Percentiles rank a stretch among this genome's conserved stretches.
Evolutionary conservation across 2,888 invertebrate species (phyloP).

Genomic region (Belgica antarctica): DNA sequence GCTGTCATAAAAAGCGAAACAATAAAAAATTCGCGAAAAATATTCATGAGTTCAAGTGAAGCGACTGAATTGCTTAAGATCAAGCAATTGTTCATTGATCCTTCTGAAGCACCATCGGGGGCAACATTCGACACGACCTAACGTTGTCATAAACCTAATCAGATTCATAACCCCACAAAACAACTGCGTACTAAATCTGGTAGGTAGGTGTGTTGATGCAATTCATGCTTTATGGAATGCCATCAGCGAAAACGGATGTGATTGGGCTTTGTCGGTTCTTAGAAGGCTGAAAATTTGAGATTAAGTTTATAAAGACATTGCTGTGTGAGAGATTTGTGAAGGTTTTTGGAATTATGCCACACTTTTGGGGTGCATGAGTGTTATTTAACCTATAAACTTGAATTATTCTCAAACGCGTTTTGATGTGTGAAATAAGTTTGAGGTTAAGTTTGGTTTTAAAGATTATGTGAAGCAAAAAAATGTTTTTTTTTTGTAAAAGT

Average conservation of each 20-base stretch:
- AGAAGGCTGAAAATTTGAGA: neutral
- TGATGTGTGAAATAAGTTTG: too few species aligned
- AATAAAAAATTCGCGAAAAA: conserved; percentile 9
- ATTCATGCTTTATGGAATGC: neutral
- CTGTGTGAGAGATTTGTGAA: neutral
- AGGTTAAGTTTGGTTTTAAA: too few species aligned
- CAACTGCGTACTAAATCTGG: neutral
- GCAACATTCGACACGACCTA: neutral
- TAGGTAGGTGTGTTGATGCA: conserved; percentile 2
- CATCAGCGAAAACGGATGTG: neutral
- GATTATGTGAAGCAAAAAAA: too few species aligned
- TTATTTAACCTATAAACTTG: too few species aligned
- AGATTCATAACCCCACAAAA: too few species aligned
- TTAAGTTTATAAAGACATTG: neutral
- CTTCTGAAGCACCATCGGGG: neutral
- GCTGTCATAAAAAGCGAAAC: neutral
- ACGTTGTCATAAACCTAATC: neutral
- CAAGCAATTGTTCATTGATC: conserved; percentile 7
- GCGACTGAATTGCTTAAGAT: neutral
- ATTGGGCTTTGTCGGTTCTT: neutral
- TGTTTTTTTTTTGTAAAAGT: too few species aligned
- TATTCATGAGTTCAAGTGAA: neutral
- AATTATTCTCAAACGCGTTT: too few species aligned
- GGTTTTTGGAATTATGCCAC: neutral
- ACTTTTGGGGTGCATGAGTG: too few species aligned